These are phyloP conservation scores for Eilema sororculum DNA, from an alignment of 2,888 invertebrate genomes.

Conservation along the genomic window DNA sequence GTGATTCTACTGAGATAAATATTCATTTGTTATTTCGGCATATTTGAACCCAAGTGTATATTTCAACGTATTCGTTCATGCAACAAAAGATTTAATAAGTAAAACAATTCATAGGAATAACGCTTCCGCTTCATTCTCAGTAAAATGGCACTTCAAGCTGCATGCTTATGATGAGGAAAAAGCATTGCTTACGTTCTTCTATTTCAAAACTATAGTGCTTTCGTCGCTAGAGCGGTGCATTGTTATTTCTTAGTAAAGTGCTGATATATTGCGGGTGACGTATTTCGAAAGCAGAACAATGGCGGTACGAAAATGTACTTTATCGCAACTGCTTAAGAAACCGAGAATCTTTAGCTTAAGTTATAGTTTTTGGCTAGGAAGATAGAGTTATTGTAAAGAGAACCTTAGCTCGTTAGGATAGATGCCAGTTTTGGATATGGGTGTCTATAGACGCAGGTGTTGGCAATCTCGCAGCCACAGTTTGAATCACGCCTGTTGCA, in stretches of 20 bases:
- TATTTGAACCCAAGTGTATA: not conserved
- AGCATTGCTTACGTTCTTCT: slow-evolving; percentile 71
- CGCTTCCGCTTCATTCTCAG: slow-evolving; percentile 44
- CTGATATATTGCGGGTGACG: slow-evolving; percentile 79
- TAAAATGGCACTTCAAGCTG: slow-evolving; percentile 56
- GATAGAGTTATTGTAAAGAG: slow-evolving; percentile 41
- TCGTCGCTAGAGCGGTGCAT: slow-evolving; percentile 72
- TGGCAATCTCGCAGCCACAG: slow-evolving; percentile 65
- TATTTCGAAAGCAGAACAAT: slow-evolving; percentile 64
- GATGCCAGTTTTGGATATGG: slow-evolving; percentile 48
- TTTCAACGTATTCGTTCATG: not conserved
- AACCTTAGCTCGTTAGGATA: slow-evolving; percentile 48
- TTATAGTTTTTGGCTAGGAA: slow-evolving; percentile 62
- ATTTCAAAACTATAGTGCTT: slow-evolving; percentile 75
- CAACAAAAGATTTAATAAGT: slow-evolving; percentile 11
- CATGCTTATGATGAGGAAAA: slow-evolving; percentile 74
- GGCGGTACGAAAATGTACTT: slow-evolving; percentile 70
- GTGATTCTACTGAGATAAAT: slow-evolving; percentile 12
- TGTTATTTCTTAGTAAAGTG: slow-evolving; percentile 82
- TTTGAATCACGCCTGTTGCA: slow-evolving; percentile 81
- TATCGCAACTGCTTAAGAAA: slow-evolving; percentile 64
- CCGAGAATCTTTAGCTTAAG: slow-evolving; percentile 65
- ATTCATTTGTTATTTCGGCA: not conserved
- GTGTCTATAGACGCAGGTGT: slow-evolving; percentile 71
- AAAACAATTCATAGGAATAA: slow-evolving; percentile 37